Conservation (phyloP, 2,888 invertebrate species). For the Piscicola geometra region DNA sequence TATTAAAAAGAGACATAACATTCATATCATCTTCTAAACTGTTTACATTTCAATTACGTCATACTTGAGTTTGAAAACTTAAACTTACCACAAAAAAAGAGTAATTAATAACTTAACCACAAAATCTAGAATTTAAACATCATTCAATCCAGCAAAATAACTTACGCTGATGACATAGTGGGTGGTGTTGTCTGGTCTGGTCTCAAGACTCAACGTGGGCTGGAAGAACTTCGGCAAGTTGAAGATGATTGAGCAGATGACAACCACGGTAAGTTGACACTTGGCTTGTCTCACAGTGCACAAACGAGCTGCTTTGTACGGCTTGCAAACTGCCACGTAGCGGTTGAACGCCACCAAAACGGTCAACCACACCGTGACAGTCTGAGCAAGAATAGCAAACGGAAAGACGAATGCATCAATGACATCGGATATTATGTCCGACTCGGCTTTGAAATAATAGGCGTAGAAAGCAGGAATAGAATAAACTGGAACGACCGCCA, state of each 20-base stretch:
- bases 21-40: no score
- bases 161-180: slow-evolving; percentile 3
- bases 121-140: no score
- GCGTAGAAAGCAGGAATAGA: slow-evolving; percentile 38
- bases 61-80: no score
- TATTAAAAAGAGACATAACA: no score
- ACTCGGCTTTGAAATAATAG: slow-evolving; percentile 36
- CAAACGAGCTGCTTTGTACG: slow-evolving; percentile 41
- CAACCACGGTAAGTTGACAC: slow-evolving; percentile 38
- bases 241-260: slow-evolving; percentile 40
- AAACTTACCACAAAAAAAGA: no score
- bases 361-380: slow-evolving; percentile 43
- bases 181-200: slow-evolving; percentile 16
- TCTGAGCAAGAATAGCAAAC: slow-evolving; percentile 38
- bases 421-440: slow-evolving; percentile 35
- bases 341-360: slow-evolving; percentile 42
- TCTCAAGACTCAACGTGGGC: slow-evolving; percentile 19
- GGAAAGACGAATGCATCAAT: slow-evolving; percentile 38
- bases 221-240: slow-evolving; percentile 40
- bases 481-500: slow-evolving; percentile 42
- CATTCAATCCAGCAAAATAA: no score
- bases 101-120: no score
- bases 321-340: slow-evolving; percentile 43
- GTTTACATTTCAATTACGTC: no score
- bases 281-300: slow-evolving; percentile 42